phyloP scores from a whole-genome alignment of 2,888 invertebrate species.

The Laothoe populi region DNA sequence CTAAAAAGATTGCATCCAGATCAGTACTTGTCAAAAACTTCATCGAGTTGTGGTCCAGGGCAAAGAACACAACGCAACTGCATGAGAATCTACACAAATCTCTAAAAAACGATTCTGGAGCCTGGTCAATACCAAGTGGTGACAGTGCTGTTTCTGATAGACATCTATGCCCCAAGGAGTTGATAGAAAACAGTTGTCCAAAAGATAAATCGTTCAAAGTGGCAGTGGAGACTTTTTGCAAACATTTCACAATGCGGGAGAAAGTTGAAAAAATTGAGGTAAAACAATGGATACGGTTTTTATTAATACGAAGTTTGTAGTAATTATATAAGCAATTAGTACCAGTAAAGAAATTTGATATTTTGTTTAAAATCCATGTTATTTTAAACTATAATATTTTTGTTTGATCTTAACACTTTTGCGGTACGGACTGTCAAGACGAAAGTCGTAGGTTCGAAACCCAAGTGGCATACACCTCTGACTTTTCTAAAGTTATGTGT shows the following conservation, averaged over 20 bases:
- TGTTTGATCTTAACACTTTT: too few relatives aligned
- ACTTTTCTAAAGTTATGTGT: too few relatives aligned
- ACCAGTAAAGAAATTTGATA: too few relatives aligned
- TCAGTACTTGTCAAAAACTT: slow-evolving; percentile 91
- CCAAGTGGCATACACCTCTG: too few relatives aligned
- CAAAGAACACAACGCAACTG: slow-evolving; percentile 82
- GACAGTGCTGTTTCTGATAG: slow-evolving; percentile 41
- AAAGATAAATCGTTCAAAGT: slow-evolving; percentile 90
- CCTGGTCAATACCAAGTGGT: slow-evolving; percentile 51
- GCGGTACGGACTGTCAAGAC: too few relatives aligned
- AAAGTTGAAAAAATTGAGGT: slow-evolving; percentile 96
- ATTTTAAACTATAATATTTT: too few relatives aligned
- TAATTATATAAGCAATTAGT: too few relatives aligned
- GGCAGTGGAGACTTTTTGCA: slow-evolving; percentile 95
- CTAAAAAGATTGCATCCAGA: slow-evolving; percentile 90
- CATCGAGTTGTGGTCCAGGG: slow-evolving; percentile 92
- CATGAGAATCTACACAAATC: slow-evolving; percentile 86
- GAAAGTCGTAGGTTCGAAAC: too few relatives aligned
- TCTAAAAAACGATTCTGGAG: slow-evolving; percentile 56
- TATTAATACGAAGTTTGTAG: too few relatives aligned
- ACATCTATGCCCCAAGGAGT: slow-evolving; percentile 76
- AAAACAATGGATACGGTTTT: slow-evolving; percentile 37
- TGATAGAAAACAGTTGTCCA: slow-evolving; percentile 82
- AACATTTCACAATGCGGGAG: slow-evolving; percentile 91
- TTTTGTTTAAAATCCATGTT: too few relatives aligned